Evolutionary conservation across 2,888 invertebrate species (phyloP), one percentile per base, ranked within the genome.

Genomic region (Leptopilina drosophilae): DNA sequence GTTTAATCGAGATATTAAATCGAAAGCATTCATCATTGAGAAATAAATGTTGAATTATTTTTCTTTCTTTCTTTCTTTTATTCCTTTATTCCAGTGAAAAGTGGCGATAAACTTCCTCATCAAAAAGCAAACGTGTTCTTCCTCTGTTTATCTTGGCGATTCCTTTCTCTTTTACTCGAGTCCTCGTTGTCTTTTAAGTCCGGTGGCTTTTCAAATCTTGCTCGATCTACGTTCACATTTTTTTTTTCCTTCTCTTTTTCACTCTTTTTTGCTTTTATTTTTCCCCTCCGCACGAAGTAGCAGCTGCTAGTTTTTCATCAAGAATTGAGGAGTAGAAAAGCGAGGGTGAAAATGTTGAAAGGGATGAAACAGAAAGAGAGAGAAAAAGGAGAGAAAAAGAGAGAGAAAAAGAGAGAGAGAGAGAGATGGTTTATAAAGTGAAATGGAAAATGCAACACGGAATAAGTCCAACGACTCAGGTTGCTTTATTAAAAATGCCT

Each of bases 401-500:
- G 26, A 3, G 26, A 3, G 26, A n/a, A n/a, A n/a, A n/a, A n/a
- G 26, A 3, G 26, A 26, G 3, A 26, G 26, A 26, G 3, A 33
- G 33, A 64, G 46, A n/a, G 76, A 64, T 15, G 64, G 5, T 64
- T 64, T 76, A 40, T 76, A 59, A 59, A 76, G 15, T 76, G 64
- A 26, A 46, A 64, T 64, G 64, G 42, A 62, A 75, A 79, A 79
- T 64, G 15, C 79, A 76, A 77, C 69, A 77, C 69, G 81, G 81
- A 82, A 83, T 82, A 82, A 81, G 81, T 81, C 81, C 42, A 80
- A 80, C 78, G 77, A 79, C 77, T 83, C 78, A 56, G 78, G 82
- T 83, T 49, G 79, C 81, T 85, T 86, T 84, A 85, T 86, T 84
- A 83, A 84, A 84, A 84, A 85, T 73, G 73, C 73, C 73, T 73